These are phyloP conservation scores for Lutraria rhynchaena DNA, from an alignment of 1,140 invertebrate species.

Conservation along the genomic window DNA sequence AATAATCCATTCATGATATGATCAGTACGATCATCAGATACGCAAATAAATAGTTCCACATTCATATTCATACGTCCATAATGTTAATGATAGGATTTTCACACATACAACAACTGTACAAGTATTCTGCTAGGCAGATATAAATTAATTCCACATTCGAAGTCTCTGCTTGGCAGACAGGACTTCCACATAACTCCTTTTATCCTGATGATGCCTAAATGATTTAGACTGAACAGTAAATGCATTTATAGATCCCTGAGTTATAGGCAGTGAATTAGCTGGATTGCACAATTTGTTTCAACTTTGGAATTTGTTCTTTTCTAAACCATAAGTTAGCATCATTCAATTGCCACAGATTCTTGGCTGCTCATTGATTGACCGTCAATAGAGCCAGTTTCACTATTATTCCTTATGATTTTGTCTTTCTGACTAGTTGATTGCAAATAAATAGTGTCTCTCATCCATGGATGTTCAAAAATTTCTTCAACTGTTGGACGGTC, in stretches of 20 bases:
- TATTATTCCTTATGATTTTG: constrained; percentile 56
- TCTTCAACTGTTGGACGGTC: constrained; percentile 85
- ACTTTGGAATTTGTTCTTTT: constrained; percentile 52
- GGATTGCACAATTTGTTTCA: constrained; percentile 61
- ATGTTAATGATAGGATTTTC: background rate
- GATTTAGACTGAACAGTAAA: constrained; percentile 37
- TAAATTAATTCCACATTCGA: constrained; percentile 17
- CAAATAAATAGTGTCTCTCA: constrained; percentile 66
- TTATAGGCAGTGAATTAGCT: constrained; percentile 54
- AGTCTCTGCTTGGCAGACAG: constrained; percentile 60
- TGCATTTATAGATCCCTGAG: constrained; percentile 62
- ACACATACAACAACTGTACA: background rate
- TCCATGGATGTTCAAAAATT: constrained; percentile 86
- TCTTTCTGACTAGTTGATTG: constrained; percentile 63
- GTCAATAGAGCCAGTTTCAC: constrained; percentile 61
- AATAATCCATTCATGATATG: constrained; percentile 23
- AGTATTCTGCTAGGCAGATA: constrained; percentile 32
- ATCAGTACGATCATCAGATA: constrained; percentile 14
- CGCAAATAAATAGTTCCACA: constrained; percentile 37
- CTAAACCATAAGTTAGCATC: constrained; percentile 39
- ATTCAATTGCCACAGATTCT: constrained; percentile 68
- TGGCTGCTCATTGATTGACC: constrained; percentile 74
- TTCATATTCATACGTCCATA: constrained; percentile 12
- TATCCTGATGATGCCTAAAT: constrained; percentile 5
- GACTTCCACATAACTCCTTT: constrained; percentile 17